Conservation (phyloP, 2,888 invertebrate species). For the Lepeophtheirus nordmannii region DNA sequence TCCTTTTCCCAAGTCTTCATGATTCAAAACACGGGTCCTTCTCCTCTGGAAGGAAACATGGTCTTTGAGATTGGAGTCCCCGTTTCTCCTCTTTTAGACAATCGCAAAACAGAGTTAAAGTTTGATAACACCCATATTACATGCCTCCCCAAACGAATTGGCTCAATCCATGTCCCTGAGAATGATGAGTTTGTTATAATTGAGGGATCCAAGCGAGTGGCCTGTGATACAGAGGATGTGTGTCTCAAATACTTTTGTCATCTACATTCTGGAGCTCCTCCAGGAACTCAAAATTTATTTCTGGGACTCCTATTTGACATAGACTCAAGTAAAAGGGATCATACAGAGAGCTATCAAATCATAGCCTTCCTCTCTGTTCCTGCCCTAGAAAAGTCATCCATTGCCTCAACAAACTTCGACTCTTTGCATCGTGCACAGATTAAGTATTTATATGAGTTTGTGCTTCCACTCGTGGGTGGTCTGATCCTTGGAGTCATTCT, state of each 20-base stretch:
- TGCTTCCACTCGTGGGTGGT: neutral
- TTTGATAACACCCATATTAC: neutral
- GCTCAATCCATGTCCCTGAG: neutral
- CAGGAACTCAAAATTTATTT: neutral
- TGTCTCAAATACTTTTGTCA: neutral
- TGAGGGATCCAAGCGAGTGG: neutral
- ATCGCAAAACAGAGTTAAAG: neutral
- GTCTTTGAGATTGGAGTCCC: neutral
- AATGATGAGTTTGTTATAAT: neutral
- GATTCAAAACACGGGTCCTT: neutral
- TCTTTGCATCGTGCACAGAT: conserved; percentile 3
- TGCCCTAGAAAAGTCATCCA: neutral
- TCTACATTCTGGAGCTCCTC: neutral
- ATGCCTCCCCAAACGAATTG: neutral
- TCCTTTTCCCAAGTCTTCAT: neutral
- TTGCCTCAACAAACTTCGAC: neutral
- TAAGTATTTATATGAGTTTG: neutral
- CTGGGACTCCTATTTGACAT: neutral
- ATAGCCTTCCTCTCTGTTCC: neutral
- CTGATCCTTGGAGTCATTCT: neutral
- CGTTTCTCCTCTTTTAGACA: neutral
- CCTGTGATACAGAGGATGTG: neutral
- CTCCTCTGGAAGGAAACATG: neutral
- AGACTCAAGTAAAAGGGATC: neutral
- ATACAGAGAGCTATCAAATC: neutral